A percentile compares a stretch with the other conserved stretches of the same genome.
phyloP scores from a whole-genome alignment of 2,113 vertebrate genomes.

The Naja naja region DNA sequence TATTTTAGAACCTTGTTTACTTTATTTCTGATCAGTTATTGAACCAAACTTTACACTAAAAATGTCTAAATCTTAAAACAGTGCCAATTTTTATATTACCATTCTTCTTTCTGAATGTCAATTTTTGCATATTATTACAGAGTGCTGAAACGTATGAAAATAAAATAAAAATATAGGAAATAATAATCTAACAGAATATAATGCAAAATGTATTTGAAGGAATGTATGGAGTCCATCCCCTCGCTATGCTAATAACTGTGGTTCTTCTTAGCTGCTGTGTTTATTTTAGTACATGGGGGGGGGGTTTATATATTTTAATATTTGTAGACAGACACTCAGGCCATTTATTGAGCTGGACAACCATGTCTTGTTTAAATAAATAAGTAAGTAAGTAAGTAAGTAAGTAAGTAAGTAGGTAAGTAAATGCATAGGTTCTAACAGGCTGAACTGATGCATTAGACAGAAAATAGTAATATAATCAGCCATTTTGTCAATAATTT shows the following conservation, averaged over 20 bases:
- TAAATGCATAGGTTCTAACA: conserved; percentile 18
- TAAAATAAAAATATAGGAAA: conserved; percentile 47
- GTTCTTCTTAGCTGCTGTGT: neutral
- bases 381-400: too few relatives aligned
- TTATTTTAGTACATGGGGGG: neutral
- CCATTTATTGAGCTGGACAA: neutral
- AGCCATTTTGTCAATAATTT: conserved; percentile 23
- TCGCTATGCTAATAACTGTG: neutral
- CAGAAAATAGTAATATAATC: conserved; percentile 4
- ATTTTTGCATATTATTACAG: conserved; percentile 37
- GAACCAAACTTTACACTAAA: conserved; percentile 35
- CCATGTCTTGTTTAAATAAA: neutral
- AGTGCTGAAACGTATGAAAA: conserved; percentile 39
- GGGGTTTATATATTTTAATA: neutral
- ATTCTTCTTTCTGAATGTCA: conserved; percentile 62
- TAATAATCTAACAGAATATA: conserved; percentile 61
- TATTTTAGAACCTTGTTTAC: accelerated
- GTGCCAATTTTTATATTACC: conserved; percentile 55
- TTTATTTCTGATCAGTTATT: conserved; percentile 25
- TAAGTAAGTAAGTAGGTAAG: too few relatives aligned
- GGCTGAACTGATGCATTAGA: conserved; percentile 29
- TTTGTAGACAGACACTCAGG: neutral
- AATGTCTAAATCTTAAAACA: conserved; percentile 44
- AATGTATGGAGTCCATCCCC: neutral
- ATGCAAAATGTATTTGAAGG: neutral